Evolutionary conservation across 2,888 invertebrate genomes (phyloP).

Genomic region (Cosmia pyralina): DNA sequence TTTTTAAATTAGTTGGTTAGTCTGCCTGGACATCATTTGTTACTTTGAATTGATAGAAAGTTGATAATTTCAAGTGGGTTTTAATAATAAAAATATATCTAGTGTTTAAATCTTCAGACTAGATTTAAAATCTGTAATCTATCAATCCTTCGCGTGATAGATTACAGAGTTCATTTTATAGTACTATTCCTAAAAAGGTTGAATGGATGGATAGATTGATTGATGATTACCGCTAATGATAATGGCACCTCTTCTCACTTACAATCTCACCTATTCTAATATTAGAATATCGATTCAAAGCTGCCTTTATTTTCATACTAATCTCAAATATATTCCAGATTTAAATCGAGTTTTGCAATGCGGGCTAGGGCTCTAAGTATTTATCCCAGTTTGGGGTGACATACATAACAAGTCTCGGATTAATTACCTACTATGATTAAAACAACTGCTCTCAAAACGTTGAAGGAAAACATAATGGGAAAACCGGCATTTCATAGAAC

Average conservation of each 20-base stretch:
- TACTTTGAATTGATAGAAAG: slow-evolving; percentile 45
- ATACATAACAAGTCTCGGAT: neutral
- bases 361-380: neutral
- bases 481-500: too few species aligned
- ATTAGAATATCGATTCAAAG: neutral
- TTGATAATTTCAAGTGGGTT: slow-evolving; percentile 5
- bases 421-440: neutral
- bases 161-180: neutral
- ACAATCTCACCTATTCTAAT: neutral
- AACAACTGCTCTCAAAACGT: too few species aligned
- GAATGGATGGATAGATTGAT: neutral
- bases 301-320: neutral
- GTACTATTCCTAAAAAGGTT: slow-evolving; percentile 20
- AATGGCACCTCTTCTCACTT: neutral
- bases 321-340: neutral
- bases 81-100: neutral
- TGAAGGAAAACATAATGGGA: too few species aligned
- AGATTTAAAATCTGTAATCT: neutral
- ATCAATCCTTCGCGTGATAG: neutral
- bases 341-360: neutral
- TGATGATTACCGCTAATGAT: slow-evolving; percentile 18
- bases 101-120: slow-evolving; percentile 3
- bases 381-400: neutral
- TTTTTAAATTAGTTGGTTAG: slow-evolving; percentile 16
- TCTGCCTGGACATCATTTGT: slow-evolving; percentile 29